A percentile compares a stretch with the other conserved stretches of the same genome.
phyloP scores from a whole-genome alignment of 1,140 invertebrate genomes.

The Rhizoglyphus robini region DNA sequence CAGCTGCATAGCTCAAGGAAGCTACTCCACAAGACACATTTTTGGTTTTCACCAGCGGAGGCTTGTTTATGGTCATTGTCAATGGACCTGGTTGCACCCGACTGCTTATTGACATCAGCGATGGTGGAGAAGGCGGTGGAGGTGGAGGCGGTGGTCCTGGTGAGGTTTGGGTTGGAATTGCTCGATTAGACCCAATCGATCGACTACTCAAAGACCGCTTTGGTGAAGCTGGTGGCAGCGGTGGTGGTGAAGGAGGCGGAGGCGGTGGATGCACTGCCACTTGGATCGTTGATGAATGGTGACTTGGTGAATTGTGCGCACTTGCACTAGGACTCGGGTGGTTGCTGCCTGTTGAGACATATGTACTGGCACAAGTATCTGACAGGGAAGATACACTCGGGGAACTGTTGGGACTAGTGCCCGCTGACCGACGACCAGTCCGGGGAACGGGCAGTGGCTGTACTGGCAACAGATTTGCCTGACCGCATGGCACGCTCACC shows the following conservation, averaged over 20 bases:
- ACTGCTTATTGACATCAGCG: slow-evolving; percentile 9
- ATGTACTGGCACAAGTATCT: background rate
- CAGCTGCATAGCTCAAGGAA: background rate
- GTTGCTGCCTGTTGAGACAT: too few relatives aligned
- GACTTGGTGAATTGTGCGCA: background rate
- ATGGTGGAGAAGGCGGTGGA: background rate
- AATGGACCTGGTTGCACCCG: background rate
- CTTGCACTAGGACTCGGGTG: too few relatives aligned
- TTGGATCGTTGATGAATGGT: background rate
- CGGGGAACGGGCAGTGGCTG: background rate
- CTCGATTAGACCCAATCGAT: background rate
- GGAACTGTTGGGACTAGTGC: background rate
- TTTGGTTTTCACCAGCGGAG: slow-evolving; percentile 23
- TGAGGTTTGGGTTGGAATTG: background rate
- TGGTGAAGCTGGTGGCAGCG: background rate
- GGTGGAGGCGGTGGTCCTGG: background rate
- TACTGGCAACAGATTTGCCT: background rate
- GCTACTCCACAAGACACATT: slow-evolving; percentile 6
- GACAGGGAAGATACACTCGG: background rate
- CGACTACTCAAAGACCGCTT: background rate
- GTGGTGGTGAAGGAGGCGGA: background rate
- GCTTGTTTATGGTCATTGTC: slow-evolving; percentile 17
- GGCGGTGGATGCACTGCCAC: background rate
- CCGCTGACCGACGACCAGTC: background rate
- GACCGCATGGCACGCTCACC: slow-evolving; percentile 12